Conservation (phyloP, 2,888 invertebrate species). For the Chouioia cunea region DNA sequence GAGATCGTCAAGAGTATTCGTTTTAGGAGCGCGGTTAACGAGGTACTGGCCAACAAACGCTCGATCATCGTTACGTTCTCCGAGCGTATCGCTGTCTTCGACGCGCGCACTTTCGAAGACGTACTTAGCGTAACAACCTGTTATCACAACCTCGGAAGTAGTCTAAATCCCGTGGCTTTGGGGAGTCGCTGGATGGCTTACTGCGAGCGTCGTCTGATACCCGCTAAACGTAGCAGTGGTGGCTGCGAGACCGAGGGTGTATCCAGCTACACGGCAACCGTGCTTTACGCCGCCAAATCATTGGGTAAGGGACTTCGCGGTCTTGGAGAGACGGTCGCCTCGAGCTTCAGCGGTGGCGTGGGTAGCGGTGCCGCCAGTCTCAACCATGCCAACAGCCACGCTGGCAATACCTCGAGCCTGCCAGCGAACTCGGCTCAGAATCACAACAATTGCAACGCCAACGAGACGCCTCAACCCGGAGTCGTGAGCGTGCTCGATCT, state of each 20-base stretch:
- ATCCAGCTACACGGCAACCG: slow-evolving; percentile 91
- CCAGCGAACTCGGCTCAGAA: too few relatives aligned
- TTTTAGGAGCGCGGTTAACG: slow-evolving; percentile 90
- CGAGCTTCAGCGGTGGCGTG: slow-evolving; percentile 79
- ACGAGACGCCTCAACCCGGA: slow-evolving; percentile 77
- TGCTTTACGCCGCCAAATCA: slow-evolving; percentile 94
- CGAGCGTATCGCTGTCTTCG: slow-evolving; percentile 92
- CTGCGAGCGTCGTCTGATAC: slow-evolving; percentile 87
- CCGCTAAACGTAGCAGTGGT: slow-evolving; percentile 83
- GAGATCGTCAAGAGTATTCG: slow-evolving; percentile 90
- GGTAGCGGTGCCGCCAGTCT: slow-evolving; percentile 34
- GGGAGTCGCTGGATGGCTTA: slow-evolving; percentile 89
- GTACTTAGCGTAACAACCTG: slow-evolving; percentile 90
- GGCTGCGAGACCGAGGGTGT: slow-evolving; percentile 89
- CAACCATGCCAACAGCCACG: slow-evolving; percentile 63
- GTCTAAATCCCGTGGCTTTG: slow-evolving; percentile 86
- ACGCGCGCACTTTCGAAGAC: slow-evolving; percentile 89
- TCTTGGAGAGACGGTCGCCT: slow-evolving; percentile 92
- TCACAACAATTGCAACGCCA: too few relatives aligned
- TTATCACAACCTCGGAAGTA: slow-evolving; percentile 86
- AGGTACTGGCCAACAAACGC: slow-evolving; percentile 89
- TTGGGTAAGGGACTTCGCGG: slow-evolving; percentile 91
- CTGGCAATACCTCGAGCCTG: slow-evolving; percentile 60
- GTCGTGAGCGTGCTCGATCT: slow-evolving; percentile 90
- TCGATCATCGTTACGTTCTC: slow-evolving; percentile 90